These are phyloP conservation scores for Drosophila varians DNA, from an alignment of 1,140 invertebrate species.

Conservation along the genomic window DNA sequence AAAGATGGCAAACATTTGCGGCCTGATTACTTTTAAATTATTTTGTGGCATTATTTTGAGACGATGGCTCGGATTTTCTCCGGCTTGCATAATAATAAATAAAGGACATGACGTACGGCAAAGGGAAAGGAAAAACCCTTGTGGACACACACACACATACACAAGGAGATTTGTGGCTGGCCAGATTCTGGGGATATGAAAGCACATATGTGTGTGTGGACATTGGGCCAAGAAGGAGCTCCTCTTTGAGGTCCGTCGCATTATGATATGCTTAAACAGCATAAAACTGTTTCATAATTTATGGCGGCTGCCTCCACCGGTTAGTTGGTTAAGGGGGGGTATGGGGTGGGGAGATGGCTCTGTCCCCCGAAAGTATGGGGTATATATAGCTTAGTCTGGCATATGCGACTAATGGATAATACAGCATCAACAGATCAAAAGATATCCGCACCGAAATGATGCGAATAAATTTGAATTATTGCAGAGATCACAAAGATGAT, in stretches of 20 bases:
- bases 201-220: neutral
- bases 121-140: constrained; percentile 22
- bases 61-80: constrained; percentile 36
- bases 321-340: constrained; percentile 10
- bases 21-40: constrained; percentile 83
- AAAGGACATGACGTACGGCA: constrained; percentile 44
- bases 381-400: neutral
- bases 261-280: constrained; percentile 82
- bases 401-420: constrained; percentile 31
- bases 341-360: too few relatives aligned
- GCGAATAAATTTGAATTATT: constrained; percentile 20
- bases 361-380: neutral
- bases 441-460: constrained; percentile 14
- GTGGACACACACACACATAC: constrained; percentile 28
- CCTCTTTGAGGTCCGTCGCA: constrained; percentile 65
- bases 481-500: constrained; percentile 20
- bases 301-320: constrained; percentile 61
- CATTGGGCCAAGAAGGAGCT: constrained; percentile 8
- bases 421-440: constrained; percentile 38
- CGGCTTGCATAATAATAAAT: constrained; percentile 75
- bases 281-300: constrained; percentile 83
- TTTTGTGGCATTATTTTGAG: constrained; percentile 80
- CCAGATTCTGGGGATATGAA: neutral
- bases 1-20: constrained; percentile 77
- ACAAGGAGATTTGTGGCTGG: constrained; percentile 17